Percentiles rank a stretch among this genome's conserved stretches.
Evolutionary conservation across 2,797 vertebrate species (phyloP).

Genomic region (Ambastaia sidthimunki): DNA sequence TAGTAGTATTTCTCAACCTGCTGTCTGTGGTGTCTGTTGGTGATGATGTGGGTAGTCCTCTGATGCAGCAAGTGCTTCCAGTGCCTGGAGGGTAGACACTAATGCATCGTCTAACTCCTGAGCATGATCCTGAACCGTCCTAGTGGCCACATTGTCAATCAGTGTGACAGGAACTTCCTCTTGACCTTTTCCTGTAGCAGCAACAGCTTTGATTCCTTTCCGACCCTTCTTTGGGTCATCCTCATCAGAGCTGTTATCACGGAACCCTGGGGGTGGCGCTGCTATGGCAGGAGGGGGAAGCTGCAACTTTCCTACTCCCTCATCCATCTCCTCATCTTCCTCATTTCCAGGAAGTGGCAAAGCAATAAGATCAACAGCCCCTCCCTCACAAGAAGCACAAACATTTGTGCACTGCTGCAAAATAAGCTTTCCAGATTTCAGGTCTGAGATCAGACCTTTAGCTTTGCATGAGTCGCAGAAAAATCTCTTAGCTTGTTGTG

Average conservation of each 20-base stretch:
- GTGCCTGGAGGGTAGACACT: slow-evolving; percentile 96
- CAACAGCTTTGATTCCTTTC: slow-evolving; percentile 60
- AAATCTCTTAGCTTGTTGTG: slow-evolving; percentile 79
- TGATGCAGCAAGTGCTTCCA: slow-evolving; percentile 96
- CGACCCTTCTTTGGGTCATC: slow-evolving; percentile 89
- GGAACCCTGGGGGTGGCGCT: slow-evolving; percentile 95
- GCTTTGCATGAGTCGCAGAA: slow-evolving; percentile 95
- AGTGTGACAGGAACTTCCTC: slow-evolving; percentile 94
- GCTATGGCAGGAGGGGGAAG: slow-evolving; percentile 87
- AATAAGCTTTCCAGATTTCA: slow-evolving; percentile 56
- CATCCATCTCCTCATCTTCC: slow-evolving; percentile 82
- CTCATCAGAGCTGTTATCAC: slow-evolving; percentile 98
- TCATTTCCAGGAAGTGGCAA: slow-evolving; percentile 93
- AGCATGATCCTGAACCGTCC: slow-evolving; percentile 94
- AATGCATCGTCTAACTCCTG: slow-evolving; percentile 97
- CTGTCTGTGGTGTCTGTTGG: slow-evolving; percentile 91
- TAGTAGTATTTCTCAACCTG: slow-evolving; percentile 85
- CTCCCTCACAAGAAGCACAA: slow-evolving; percentile 83
- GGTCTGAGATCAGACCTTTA: slow-evolving; percentile 70
- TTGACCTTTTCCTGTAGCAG: slow-evolving; percentile 70
- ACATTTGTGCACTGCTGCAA: slow-evolving; percentile 76
- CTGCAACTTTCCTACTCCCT: slow-evolving; percentile 78
- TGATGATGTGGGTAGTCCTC: slow-evolving; percentile 94
- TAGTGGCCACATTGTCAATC: slow-evolving; percentile 91
- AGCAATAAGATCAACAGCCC: slow-evolving; percentile 91